Conservation (phyloP, 2,888 invertebrate genomes). For the Melolontha melolontha region DNA sequence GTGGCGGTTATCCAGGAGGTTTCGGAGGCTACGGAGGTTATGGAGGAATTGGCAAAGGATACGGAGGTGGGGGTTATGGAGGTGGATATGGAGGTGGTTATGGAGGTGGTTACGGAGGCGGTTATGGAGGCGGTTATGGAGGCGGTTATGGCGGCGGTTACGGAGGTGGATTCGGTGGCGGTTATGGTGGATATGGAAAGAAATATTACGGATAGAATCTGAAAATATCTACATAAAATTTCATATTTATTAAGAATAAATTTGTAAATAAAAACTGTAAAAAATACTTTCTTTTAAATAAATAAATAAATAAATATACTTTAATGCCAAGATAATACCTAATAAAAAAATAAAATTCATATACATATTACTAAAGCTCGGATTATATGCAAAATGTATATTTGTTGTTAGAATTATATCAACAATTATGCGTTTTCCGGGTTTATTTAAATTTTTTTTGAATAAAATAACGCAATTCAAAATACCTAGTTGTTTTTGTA, state of each 20-base stretch:
- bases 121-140: slow-evolving; percentile 13
- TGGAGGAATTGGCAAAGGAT: slow-evolving; percentile 38
- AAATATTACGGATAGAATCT: slow-evolving; percentile 22
- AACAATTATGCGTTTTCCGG: no score
- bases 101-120: slow-evolving; percentile 22
- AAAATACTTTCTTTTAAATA: slow-evolving; percentile 18
- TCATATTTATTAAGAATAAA: slow-evolving; percentile 21
- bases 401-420: no score
- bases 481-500: no score
- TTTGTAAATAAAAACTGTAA: slow-evolving; percentile 27
- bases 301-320: no score
- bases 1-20: slow-evolving; percentile 25
- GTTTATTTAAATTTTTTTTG: no score
- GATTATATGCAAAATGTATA: no score
- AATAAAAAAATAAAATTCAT: no score
- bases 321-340: no score
- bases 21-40: slow-evolving; percentile 42
- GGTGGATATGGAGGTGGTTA: slow-evolving; percentile 16
- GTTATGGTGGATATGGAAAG: slow-evolving; percentile 11
- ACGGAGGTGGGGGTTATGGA: slow-evolving; percentile 24
- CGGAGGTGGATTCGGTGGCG: slow-evolving; percentile 13
- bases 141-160: neutral
- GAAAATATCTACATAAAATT: neutral
- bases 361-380: no score
- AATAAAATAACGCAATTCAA: no score